Conservation (phyloP, 1,140 invertebrate genomes). For the Chelonus insularis region DNA sequence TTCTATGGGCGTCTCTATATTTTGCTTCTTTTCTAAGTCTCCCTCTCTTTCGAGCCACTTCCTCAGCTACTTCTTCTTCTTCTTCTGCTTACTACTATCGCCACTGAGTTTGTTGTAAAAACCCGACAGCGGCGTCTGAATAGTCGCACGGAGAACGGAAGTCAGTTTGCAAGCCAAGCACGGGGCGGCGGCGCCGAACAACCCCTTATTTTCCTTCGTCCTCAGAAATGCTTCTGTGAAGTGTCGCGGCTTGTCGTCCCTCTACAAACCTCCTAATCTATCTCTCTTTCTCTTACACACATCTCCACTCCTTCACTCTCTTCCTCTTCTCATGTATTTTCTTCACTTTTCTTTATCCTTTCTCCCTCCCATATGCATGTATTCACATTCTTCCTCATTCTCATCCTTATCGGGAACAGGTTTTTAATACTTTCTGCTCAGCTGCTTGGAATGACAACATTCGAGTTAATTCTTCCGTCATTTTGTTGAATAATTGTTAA, state of each 20-base stretch:
- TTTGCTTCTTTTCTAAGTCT: slow-evolving; percentile 38
- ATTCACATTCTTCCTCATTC: slow-evolving; percentile 8
- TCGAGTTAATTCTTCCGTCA: too few species aligned
- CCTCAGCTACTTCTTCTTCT: not conserved
- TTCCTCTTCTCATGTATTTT: slow-evolving; percentile 13
- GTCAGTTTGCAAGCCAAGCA: slow-evolving; percentile 61
- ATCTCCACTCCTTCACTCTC: slow-evolving; percentile 14
- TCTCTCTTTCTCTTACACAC: slow-evolving; percentile 2
- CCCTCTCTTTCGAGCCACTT: slow-evolving; percentile 24
- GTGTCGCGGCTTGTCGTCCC: slow-evolving; percentile 16
- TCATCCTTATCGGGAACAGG: too few species aligned
- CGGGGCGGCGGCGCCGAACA: slow-evolving; percentile 53
- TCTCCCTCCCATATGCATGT: slow-evolving; percentile 5
- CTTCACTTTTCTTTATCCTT: slow-evolving; percentile 5
- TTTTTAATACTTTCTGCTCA: too few species aligned
- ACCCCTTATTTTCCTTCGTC: slow-evolving; percentile 52
- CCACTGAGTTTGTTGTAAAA: slow-evolving; percentile 33
- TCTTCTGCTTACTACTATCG: not conserved
- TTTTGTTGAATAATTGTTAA: too few species aligned
- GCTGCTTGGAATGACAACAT: too few species aligned
- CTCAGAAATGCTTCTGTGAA: slow-evolving; percentile 6
- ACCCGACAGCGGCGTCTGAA: slow-evolving; percentile 52
- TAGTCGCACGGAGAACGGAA: slow-evolving; percentile 57
- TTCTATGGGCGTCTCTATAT: slow-evolving; percentile 36
- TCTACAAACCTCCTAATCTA: slow-evolving; percentile 7